Percentiles rank a stretch among this genome's conserved stretches.
These are phyloP conservation scores for Danio kyathit DNA, from an alignment of 2,797 vertebrate genomes.

Conservation along the genomic window DNA sequence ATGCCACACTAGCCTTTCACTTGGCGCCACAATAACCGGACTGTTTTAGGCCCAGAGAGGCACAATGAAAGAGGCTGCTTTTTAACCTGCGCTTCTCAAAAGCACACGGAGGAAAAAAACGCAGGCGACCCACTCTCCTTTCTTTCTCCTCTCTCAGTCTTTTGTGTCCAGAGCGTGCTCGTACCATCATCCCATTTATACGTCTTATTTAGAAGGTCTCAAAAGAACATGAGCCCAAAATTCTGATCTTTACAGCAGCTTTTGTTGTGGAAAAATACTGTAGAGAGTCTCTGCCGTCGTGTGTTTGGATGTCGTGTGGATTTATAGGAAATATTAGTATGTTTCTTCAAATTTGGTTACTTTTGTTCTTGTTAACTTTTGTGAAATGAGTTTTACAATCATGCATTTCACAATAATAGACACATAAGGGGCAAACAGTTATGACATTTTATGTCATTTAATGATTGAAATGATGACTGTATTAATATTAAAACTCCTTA, in stretches of 20 bases:
- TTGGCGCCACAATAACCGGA: slow-evolving; percentile 78
- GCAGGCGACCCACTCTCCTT: slow-evolving; percentile 71
- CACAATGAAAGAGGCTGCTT: slow-evolving; percentile 74
- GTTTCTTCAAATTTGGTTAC: not conserved
- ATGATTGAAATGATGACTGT: too few species aligned
- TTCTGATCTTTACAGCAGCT: slow-evolving; percentile 39
- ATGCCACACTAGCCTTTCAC: slow-evolving; percentile 84
- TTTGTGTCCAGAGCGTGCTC: slow-evolving; percentile 72
- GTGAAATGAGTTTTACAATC: not conserved
- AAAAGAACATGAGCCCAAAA: slow-evolving; percentile 53
- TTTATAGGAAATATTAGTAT: slow-evolving; percentile 14
- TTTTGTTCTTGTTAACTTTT: not conserved
- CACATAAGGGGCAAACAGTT: too few species aligned
- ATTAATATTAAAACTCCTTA: too few species aligned
- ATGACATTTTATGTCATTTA: too few species aligned
- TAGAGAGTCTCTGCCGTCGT: not conserved
- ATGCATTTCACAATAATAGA: too few species aligned
- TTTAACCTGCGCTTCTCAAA: slow-evolving; percentile 83
- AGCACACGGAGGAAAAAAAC: slow-evolving; percentile 61
- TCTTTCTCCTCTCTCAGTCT: slow-evolving; percentile 64
- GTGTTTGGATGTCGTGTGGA: not conserved
- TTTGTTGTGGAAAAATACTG: slow-evolving; percentile 21
- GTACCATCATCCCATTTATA: slow-evolving; percentile 80
- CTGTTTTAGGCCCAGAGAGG: slow-evolving; percentile 76
- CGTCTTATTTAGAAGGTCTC: slow-evolving; percentile 77